Conservation (phyloP, 2,888 invertebrate genomes). For the Phengaris arion region DNA sequence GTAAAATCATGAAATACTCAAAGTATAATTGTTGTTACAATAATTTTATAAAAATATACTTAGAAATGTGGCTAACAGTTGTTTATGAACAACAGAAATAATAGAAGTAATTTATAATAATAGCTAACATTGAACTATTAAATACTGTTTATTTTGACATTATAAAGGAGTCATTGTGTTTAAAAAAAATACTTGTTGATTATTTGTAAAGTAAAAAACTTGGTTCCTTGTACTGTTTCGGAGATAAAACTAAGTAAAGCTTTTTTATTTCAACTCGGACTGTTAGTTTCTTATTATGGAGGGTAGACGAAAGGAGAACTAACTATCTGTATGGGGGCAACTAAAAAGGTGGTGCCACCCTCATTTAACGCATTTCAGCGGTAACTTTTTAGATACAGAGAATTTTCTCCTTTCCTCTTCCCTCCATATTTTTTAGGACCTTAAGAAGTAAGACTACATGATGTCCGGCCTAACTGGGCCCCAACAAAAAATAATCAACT, state of each 20-base stretch:
- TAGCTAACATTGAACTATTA: neutral
- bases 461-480: neutral
- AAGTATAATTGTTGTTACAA: constrained; percentile 13
- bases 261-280: neutral
- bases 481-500: neutral
- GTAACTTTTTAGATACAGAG: too few relatives aligned
- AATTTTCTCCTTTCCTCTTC: too few relatives aligned
- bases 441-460: neutral
- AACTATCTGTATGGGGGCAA: too few relatives aligned
- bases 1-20: constrained; percentile 1
- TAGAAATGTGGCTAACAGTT: neutral
- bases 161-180: neutral
- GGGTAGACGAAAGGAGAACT: too few relatives aligned
- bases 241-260: neutral
- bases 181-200: too few relatives aligned
- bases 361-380: too few relatives aligned
- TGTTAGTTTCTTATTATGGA: neutral
- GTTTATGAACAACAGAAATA: neutral
- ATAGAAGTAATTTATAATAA: neutral
- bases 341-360: too few relatives aligned
- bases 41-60: constrained; percentile 11
- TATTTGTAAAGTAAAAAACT: neutral
- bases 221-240: neutral
- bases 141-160: neutral
- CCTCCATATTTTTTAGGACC: neutral